A percentile compares a stretch with the other conserved stretches of the same genome.
These are phyloP conservation scores for Hanleya hanleyi DNA, from an alignment of 2,888 invertebrate genomes.

Conservation along the genomic window DNA sequence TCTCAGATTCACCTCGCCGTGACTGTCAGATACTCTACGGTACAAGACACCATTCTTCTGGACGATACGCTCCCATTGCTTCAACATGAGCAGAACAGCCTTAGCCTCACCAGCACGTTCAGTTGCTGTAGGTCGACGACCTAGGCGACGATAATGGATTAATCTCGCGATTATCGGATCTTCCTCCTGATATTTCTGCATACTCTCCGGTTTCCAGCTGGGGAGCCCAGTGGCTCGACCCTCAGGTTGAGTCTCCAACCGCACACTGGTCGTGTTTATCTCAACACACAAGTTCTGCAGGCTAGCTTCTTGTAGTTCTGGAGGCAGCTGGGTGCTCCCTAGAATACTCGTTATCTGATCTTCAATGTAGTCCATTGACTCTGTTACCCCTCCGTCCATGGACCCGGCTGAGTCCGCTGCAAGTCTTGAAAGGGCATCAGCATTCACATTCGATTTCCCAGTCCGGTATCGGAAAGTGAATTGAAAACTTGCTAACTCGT, in stretches of 20 bases:
- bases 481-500: constrained; percentile 24
- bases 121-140: background rate
- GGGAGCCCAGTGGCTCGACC: background rate
- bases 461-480: constrained; percentile 20
- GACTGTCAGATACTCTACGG: background rate
- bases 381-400: too few species aligned
- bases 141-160: background rate
- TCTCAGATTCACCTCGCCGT: background rate
- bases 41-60: constrained; percentile 4
- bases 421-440: constrained; percentile 27
- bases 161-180: background rate
- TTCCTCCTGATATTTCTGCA: background rate
- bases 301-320: too few species aligned
- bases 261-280: too few species aligned
- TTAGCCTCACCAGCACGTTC: background rate
- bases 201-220: background rate
- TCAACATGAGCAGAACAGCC: background rate
- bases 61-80: background rate
- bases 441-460: constrained; percentile 21
- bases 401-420: background rate
- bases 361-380: too few species aligned
- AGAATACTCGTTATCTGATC: too few species aligned
- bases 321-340: too few species aligned
- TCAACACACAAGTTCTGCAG: too few species aligned
- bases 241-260: too few species aligned